phyloP scores from a whole-genome alignment of 2,113 vertebrate species.

The Poecilia latipinna region DNA sequence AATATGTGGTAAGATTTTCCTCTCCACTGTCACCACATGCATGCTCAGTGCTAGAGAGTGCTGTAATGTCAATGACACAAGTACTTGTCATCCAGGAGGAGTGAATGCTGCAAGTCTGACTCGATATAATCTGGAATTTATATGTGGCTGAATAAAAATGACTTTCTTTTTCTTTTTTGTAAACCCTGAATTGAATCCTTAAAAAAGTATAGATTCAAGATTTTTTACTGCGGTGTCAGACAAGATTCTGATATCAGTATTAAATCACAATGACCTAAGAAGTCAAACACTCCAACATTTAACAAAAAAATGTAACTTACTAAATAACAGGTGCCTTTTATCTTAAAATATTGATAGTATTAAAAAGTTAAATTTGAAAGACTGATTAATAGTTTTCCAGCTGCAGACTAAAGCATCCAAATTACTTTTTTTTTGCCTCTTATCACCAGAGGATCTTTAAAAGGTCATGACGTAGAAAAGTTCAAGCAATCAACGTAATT shows the following conservation, averaged over 20 bases:
- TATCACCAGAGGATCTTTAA: not conserved
- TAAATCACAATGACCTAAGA: not conserved
- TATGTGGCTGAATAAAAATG: too few relatives aligned
- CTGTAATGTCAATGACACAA: too few relatives aligned
- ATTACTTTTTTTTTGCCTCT: not conserved
- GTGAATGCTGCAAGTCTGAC: too few relatives aligned
- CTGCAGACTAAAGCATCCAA: not conserved
- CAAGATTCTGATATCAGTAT: not conserved
- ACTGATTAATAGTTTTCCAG: not conserved
- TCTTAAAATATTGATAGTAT: not conserved
- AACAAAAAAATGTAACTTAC: not conserved
- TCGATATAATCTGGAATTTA: too few relatives aligned
- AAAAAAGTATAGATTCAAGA: not conserved
- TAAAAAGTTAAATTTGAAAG: not conserved
- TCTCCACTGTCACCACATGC: too few relatives aligned
- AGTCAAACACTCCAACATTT: not conserved
- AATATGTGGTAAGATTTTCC: too few relatives aligned
- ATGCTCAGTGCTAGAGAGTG: too few relatives aligned
- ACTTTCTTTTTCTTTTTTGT: too few relatives aligned
- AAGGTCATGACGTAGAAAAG: constrained; percentile 7
- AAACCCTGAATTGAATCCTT: not conserved
- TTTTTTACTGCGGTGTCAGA: not conserved
- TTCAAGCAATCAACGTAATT: constrained; percentile 24
- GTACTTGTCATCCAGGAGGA: too few relatives aligned
- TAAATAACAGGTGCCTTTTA: not conserved